Evolutionary conservation across 2,888 invertebrate genomes (phyloP), one percentile per base, ranked within the genome.

Genomic region (Drosophila stalkeri): DNA sequence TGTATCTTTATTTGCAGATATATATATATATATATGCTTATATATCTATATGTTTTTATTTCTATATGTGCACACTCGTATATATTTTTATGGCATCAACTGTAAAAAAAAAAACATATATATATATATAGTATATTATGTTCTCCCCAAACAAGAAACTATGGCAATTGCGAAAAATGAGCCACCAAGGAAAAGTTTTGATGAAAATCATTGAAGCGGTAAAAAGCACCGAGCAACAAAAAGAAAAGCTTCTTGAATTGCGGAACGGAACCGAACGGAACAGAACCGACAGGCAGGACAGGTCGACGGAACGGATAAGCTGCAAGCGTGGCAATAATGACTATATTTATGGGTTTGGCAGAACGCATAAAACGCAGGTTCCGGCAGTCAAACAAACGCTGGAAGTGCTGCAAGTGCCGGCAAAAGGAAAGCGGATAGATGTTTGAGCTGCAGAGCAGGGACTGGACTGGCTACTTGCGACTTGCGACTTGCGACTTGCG

Each of bases 341-440:
- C 72, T 61, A 74, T 82, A 86, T 88, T 90, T 90, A 88, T 90
- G 90, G 83, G 72, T 72, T 75, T 82, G 74, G 81, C 65, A 72
- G 62, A 89, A 87, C 88, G 80, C 86, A 84, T 89, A 75, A 89
- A 81, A 78, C 65, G 78, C 74, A 80, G 73, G 55, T 56, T 56
- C 64, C 67, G 78, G 54, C 81, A 66, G 62, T 31, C 77, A 77
- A 81, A 64, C 66, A 78, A 81, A 63, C 54, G 63, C 54, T 14
- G 51, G 16, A 61, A 55, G 33, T 55, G 59, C 51, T 55, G 23
- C 54, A 62, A 57, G 72, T 61, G 20, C 62, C 61, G 43, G 43
- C 37, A 20, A 35, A 51, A 69, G 59, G 64, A 62, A 71, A 64
- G 52, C 47, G 72, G 61, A 83, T 70, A 74, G 62, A 65, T 70